Base-by-base conservation (phyloP, 2,888 invertebrate genomes). In the Amiota mariae region DNA sequence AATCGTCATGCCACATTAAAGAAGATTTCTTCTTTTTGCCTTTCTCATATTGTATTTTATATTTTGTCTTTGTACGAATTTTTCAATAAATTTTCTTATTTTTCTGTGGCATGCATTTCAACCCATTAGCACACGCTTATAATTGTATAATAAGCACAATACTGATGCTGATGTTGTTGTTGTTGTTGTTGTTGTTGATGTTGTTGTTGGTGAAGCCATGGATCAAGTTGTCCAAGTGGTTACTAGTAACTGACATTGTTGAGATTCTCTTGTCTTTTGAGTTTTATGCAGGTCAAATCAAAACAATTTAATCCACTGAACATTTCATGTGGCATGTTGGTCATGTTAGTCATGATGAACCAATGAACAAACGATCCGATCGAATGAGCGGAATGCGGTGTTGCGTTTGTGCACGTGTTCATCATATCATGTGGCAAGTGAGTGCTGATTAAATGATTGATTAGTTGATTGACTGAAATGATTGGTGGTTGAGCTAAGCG, bases 131-230 rank as follows among this genome's bases (percentile, higher is more conserved):
- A 64, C 64, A 66, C 59, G 59, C 20, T 72, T 81, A 84, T 84
- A 85, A 84, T 84, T 84, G 86, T 86, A 86, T 84, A 84, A 84
- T 85, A 84, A 78, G 84, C 81, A 64, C 36, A 36, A 2, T 36
- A 24, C 24, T 24, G 24, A 1, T 24, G 24, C 24, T 24, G 24
- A 2, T 24, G 24, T 24, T 24, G 24, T n/a, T n/a, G 11, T 63
- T 63, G n/a, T 20, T 13, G 48, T 15, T 47, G 51, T 8, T 68
- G 51, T n/a, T n/a, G n/a, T n/a, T n/a, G n/a, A n/a, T n/a, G 11
- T 63, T 63, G n/a, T 20, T 13, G 48, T 15, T 47, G 51, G 13
- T 68, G 51, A 8, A 13, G 18, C 12, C 12, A n/a, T 36, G 24
- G 10, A 46, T 11, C 49, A 15, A 51, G 36, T 47, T n/a, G 63